These are phyloP conservation scores for Muscicapa comitata DNA, from an alignment of 2,797 vertebrate species.

Conservation along the genomic window DNA sequence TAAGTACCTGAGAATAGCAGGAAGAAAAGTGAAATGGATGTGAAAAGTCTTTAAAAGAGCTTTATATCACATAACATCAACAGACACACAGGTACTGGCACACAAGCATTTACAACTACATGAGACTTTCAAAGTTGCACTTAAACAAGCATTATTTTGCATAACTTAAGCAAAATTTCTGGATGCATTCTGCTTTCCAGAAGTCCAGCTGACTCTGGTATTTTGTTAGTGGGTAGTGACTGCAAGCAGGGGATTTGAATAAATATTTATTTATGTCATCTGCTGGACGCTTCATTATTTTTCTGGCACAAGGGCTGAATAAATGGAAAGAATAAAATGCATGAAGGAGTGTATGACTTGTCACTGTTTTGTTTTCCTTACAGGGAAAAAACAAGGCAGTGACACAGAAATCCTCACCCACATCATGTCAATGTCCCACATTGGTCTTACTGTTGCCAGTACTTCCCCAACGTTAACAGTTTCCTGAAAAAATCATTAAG, in stretches of 20 bases:
- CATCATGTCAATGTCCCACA: not conserved
- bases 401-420: not conserved
- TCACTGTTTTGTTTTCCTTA: not conserved
- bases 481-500: not conserved
- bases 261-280: constrained; percentile 36
- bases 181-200: not conserved
- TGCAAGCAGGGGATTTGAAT: not conserved
- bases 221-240: constrained; percentile 5
- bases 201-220: not conserved
- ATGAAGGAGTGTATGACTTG: not conserved
- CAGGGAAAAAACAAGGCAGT: not conserved
- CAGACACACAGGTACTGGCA: not conserved
- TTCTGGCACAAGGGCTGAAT: not conserved
- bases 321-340: not conserved
- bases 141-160: not conserved
- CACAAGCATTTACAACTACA: not conserved
- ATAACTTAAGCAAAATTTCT: not conserved
- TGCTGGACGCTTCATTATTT: not conserved
- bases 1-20: not conserved
- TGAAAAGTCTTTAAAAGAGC: not conserved
- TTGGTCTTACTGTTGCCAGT: not conserved
- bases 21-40: not conserved
- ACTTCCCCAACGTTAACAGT: not conserved
- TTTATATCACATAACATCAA: not conserved
- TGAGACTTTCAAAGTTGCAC: not conserved